Conservation (phyloP, 2,113 vertebrate species). For the Pygathrix nemaeus region DNA sequence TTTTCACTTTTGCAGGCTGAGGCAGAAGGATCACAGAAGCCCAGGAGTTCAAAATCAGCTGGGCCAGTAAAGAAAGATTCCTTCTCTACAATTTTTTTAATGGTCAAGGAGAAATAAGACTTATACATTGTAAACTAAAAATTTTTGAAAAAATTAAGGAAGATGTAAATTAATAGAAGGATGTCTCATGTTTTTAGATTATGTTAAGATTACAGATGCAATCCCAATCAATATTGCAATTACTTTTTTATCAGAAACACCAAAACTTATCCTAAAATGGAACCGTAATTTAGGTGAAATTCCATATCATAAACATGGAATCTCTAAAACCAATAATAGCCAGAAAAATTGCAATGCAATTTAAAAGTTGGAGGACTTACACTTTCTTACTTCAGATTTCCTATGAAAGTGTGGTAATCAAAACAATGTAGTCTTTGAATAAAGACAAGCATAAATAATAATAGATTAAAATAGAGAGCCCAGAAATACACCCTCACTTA, state of each 20-base stretch:
- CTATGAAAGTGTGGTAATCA: neutral
- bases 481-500: neutral
- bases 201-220: neutral
- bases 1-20: no score
- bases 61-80: no score
- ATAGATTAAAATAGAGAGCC: neutral
- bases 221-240: neutral
- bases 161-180: no score
- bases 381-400: neutral
- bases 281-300: no score
- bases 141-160: neutral
- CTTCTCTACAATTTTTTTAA: no score
- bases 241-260: neutral
- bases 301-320: no score
- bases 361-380: neutral
- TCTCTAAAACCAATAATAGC: neutral
- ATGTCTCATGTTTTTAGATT: neutral
- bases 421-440: neutral
- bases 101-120: neutral
- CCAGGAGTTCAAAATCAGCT: no score
- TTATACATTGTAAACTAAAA: neutral
- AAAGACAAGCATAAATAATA: neutral
- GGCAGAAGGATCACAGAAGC: no score
- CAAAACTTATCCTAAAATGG: neutral
- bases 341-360: neutral